These are phyloP conservation scores for Tuta absoluta DNA, from an alignment of 2,888 invertebrate genomes.

Conservation along the genomic window DNA sequence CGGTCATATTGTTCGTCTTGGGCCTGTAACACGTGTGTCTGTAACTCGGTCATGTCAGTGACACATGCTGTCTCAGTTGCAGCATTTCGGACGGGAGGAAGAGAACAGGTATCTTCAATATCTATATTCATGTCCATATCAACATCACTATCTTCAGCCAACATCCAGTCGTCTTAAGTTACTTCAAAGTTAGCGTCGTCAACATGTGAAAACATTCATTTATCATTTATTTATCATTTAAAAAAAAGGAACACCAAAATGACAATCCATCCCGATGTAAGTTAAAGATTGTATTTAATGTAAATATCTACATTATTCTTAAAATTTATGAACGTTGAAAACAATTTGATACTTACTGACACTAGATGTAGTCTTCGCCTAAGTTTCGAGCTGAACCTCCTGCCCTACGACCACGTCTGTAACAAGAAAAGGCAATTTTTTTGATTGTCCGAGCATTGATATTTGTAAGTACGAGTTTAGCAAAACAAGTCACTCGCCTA, in stretches of 20 bases:
- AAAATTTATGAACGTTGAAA: too few relatives aligned
- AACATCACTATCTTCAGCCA: constrained; percentile 20
- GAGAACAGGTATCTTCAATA: constrained; percentile 10
- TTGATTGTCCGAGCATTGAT: too few relatives aligned
- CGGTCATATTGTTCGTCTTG: constrained; percentile 12
- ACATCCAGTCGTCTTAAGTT: constrained; percentile 19
- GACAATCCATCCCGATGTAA: not conserved
- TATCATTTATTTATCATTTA: too few relatives aligned
- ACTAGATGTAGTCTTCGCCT: not conserved
- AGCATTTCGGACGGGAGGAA: constrained; percentile 15
- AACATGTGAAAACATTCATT: constrained; percentile 9
- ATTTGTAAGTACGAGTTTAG: not conserved
- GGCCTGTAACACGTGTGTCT: constrained; percentile 16
- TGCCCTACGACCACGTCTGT: not conserved
- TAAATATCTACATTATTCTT: too few relatives aligned
- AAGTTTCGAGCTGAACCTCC: not conserved
- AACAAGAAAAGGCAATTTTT: not conserved
- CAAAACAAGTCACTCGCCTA: constrained; percentile 6
- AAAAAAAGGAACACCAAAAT: constrained; percentile 4
- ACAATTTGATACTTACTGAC: constrained; percentile 13
- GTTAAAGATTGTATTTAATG: too few relatives aligned
- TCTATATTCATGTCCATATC: constrained; percentile 13
- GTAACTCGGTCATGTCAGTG: constrained; percentile 19
- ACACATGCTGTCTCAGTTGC: constrained; percentile 17
- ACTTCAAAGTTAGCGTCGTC: not conserved